Percentiles rank a stretch among this genome's conserved stretches.
These are phyloP conservation scores for Aulostomus chinensis DNA, from an alignment of 2,797 vertebrate species.

Conservation along the genomic window DNA sequence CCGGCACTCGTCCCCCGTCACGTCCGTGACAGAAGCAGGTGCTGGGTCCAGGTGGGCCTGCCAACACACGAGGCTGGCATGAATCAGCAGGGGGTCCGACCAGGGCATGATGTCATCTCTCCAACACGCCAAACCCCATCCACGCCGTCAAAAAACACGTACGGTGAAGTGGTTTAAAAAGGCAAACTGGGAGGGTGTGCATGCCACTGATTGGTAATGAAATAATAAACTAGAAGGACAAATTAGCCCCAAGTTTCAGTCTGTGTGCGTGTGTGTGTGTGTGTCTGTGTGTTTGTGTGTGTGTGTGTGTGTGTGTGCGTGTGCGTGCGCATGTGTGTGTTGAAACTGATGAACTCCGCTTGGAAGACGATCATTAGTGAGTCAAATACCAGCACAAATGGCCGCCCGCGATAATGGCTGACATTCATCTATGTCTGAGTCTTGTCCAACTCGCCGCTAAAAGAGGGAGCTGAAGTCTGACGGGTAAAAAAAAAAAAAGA, in stretches of 20 bases:
- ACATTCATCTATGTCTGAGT: conserved; percentile 78
- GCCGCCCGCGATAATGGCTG: conserved; percentile 71
- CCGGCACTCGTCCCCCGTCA: background rate
- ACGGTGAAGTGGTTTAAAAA: conserved; percentile 2
- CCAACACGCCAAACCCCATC: background rate
- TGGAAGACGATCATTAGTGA: conserved; percentile 72
- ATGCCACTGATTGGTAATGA: conserved; percentile 17
- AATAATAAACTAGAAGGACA: conserved; percentile 28
- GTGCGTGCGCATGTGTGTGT: conserved; percentile 9
- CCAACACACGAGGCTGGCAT: conserved; percentile 15
- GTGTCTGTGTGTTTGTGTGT: conserved; percentile 14
- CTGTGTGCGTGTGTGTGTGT: conserved; percentile 3
- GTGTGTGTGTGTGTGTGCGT: conserved; percentile 27
- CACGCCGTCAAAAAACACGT: conserved; percentile 1
- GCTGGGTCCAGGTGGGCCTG: conserved; percentile 50
- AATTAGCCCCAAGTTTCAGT: conserved; percentile 46
- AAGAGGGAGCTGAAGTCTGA: conserved; percentile 42
- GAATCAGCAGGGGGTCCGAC: conserved; percentile 11
- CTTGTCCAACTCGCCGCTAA: conserved; percentile 65
- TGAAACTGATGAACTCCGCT: conserved; percentile 54
- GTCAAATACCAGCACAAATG: conserved; percentile 75
- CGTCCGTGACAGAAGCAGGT: conserved; percentile 45
- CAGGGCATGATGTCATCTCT: conserved; percentile 5
- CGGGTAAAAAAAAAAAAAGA: background rate
- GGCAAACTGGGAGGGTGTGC: background rate